phyloP scores from a whole-genome alignment of 2,113 vertebrate genomes.

The Etia nguti region DNA sequence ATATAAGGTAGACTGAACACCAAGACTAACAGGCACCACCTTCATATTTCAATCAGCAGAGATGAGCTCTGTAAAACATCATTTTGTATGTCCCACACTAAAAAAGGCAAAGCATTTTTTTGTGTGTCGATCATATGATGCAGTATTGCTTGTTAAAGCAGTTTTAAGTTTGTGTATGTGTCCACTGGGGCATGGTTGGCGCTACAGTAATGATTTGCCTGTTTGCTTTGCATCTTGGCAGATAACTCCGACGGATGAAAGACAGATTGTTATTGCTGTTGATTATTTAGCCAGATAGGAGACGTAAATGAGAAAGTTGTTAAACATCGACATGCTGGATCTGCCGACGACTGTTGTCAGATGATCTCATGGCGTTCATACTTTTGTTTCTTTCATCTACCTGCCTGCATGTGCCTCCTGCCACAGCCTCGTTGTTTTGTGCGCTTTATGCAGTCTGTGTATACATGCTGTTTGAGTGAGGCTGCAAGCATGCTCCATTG shows the following conservation, averaged over 20 bases:
- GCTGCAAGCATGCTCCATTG: conserved; percentile 15
- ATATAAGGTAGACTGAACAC: conserved; percentile 89
- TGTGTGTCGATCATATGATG: conserved; percentile 15
- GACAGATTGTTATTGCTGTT: not conserved
- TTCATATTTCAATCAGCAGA: not conserved
- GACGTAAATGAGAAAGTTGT: not conserved
- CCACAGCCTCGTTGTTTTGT: not conserved
- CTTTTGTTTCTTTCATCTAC: conserved; percentile 11
- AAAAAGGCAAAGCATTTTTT: conserved; percentile 4
- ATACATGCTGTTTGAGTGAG: not conserved
- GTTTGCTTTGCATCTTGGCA: conserved; percentile 56
- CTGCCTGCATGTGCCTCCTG: conserved; percentile 40
- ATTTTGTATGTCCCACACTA: conserved; percentile 34
- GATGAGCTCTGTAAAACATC: not conserved
- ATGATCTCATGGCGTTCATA: conserved; percentile 6
- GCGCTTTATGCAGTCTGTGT: not conserved
- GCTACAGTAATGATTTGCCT: conserved; percentile 32
- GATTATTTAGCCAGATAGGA: not conserved
- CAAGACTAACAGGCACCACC: not conserved
- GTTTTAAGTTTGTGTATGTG: conserved; percentile 21
- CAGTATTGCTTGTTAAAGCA: conserved; percentile 35
- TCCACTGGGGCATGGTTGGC: not conserved
- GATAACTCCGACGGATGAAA: not conserved
- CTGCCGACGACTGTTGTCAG: not conserved
- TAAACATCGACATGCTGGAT: conserved; percentile 40